A percentile compares a stretch with the other conserved stretches of the same genome.
These are phyloP conservation scores for Dicentrarchus labrax DNA, from an alignment of 2,113 vertebrate species.

Conservation along the genomic window DNA sequence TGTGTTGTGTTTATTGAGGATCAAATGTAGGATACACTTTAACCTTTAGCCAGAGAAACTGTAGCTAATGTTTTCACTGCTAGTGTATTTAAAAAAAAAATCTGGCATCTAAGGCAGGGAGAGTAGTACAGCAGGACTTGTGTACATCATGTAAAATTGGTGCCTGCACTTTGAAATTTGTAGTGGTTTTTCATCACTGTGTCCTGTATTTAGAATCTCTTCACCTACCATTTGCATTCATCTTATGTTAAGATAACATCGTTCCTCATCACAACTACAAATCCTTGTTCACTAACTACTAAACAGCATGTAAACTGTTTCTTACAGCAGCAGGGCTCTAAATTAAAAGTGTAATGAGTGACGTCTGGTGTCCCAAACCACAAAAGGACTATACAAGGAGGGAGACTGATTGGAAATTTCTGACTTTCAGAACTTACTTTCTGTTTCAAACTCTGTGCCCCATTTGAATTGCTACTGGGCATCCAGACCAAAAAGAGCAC, in stretches of 20 bases:
- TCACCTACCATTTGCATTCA: constrained; percentile 11
- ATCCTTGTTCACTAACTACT: not conserved
- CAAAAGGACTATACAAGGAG: not conserved
- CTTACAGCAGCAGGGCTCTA: not conserved
- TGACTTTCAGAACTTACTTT: not conserved
- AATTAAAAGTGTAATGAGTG: not conserved
- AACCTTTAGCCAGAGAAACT: not conserved
- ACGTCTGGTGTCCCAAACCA: not conserved
- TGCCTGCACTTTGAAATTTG: not conserved
- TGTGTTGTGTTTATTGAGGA: not conserved
- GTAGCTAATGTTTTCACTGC: not conserved
- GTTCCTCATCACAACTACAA: not conserved
- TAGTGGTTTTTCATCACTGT: not conserved
- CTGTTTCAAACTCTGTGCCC: not conserved
- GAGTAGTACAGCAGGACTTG: not conserved
- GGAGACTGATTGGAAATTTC: too few species aligned
- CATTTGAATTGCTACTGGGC: not conserved
- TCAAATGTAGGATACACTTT: not conserved
- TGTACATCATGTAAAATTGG: not conserved
- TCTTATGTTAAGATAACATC: not conserved
- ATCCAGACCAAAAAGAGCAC: not conserved
- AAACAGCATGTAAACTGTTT: not conserved
- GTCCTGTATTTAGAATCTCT: not conserved
- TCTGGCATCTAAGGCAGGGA: not conserved
- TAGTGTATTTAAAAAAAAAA: not conserved